phyloP scores from a whole-genome alignment of 2,797 vertebrate genomes.

The Craterocephalus amniculus region DNA sequence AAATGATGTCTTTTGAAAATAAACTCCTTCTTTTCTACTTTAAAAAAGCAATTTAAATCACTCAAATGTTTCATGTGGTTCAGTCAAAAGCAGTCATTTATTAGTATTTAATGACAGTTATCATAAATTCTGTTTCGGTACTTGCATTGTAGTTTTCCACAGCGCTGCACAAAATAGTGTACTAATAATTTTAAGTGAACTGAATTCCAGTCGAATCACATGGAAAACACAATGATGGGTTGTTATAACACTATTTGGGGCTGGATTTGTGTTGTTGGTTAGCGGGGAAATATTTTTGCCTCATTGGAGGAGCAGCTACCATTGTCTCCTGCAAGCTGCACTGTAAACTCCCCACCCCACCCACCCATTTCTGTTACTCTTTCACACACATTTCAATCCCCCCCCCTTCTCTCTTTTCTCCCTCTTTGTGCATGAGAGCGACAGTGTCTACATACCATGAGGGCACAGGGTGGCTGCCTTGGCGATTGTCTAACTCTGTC shows the following conservation, averaged over 20 bases:
- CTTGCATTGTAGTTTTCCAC: slow-evolving; percentile 10
- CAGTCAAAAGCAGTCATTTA: no score
- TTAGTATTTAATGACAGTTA: no score
- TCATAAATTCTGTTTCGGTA: not conserved
- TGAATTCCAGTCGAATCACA: slow-evolving; percentile 14
- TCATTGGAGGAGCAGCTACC: slow-evolving; percentile 30
- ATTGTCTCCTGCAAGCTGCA: slow-evolving; percentile 47
- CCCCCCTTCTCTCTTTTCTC: slow-evolving; percentile 11
- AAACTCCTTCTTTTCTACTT: not conserved
- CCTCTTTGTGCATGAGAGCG: slow-evolving; percentile 60
- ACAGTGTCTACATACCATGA: slow-evolving; percentile 79
- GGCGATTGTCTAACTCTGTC: slow-evolving; percentile 72
- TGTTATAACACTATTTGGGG: slow-evolving; percentile 32
- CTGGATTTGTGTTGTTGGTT: slow-evolving; percentile 15
- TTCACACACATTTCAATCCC: slow-evolving; percentile 39
- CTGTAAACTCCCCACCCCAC: slow-evolving; percentile 56
- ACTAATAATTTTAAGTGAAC: slow-evolving; percentile 14
- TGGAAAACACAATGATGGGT: slow-evolving; percentile 24
- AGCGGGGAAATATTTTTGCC: slow-evolving; percentile 19
- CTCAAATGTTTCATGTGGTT: no score
- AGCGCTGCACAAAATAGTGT: not conserved
- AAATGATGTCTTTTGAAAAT: not conserved
- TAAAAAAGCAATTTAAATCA: not conserved
- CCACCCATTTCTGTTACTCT: slow-evolving; percentile 16
- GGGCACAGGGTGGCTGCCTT: slow-evolving; percentile 77